A percentile compares a stretch with the other conserved stretches of the same genome.
These are phyloP conservation scores for Pantherophis guttatus DNA, from an alignment of 2,113 vertebrate species.

Conservation along the genomic window DNA sequence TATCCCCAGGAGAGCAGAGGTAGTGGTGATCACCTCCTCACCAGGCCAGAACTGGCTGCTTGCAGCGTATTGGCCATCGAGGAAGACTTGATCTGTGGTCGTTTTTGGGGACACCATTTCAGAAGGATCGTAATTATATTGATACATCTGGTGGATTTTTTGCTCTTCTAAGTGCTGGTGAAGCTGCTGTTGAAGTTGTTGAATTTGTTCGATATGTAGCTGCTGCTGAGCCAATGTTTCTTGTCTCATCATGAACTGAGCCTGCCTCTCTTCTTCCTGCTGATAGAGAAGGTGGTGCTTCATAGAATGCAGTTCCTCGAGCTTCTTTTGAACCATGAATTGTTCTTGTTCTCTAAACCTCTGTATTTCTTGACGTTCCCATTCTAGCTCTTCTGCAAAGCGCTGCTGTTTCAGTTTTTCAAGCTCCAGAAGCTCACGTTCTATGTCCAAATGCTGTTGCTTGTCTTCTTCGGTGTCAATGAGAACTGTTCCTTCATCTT, in stretches of 20 bases:
- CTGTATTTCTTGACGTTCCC: conserved; percentile 97
- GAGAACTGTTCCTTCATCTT: conserved; percentile 84
- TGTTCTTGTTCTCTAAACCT: conserved; percentile 96
- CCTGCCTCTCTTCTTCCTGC: conserved; percentile 94
- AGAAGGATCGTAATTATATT: conserved; percentile 78
- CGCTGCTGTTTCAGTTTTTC: conserved; percentile 97
- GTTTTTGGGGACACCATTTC: conserved; percentile 72
- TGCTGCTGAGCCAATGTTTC: conserved; percentile 93
- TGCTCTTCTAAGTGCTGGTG: conserved; percentile 94
- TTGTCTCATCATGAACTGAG: conserved; percentile 94
- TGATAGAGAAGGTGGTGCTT: conserved; percentile 95
- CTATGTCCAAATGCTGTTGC: conserved; percentile 90
- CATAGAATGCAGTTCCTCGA: conserved; percentile 93
- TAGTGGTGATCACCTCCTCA: conserved; percentile 79
- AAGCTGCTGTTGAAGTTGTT: conserved; percentile 93
- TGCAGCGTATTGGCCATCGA: conserved; percentile 87
- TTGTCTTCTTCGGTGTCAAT: conserved; percentile 89
- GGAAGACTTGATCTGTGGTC: conserved; percentile 77
- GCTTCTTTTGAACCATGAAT: conserved; percentile 93
- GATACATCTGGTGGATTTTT: conserved; percentile 85
- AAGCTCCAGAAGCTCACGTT: conserved; percentile 92
- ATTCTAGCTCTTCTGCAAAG: conserved; percentile 94
- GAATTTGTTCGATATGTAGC: conserved; percentile 92
- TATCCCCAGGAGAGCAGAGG: conserved; percentile 72
- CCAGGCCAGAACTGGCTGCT: conserved; percentile 88